These are phyloP conservation scores for Bufotes viridis DNA, from an alignment of 2,797 vertebrate species.

Conservation along the genomic window DNA sequence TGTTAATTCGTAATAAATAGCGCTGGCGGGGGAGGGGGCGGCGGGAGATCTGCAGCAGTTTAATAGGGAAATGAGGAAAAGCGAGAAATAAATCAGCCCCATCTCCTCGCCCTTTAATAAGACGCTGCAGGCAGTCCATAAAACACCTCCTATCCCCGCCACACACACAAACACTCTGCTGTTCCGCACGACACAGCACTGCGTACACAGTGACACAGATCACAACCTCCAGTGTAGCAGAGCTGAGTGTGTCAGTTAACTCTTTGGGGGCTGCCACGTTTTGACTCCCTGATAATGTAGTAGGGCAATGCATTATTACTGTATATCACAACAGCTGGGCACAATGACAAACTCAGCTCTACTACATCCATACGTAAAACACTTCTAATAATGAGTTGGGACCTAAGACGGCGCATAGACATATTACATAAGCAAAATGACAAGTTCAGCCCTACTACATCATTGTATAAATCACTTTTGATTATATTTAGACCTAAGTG, in stretches of 20 bases:
- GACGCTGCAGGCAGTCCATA: slow-evolving; percentile 38
- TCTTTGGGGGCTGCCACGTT: neutral
- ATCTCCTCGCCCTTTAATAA: slow-evolving; percentile 35
- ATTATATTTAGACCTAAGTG: too few species aligned
- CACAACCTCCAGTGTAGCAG: too few species aligned
- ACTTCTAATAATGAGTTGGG: neutral
- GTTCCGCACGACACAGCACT: neutral
- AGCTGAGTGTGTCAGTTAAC: too few species aligned
- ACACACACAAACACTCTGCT: neutral
- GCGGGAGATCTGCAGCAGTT: slow-evolving; percentile 28
- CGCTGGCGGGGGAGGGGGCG: slow-evolving; percentile 27
- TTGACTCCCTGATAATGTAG: too few species aligned
- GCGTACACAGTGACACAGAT: neutral
- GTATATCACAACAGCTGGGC: neutral
- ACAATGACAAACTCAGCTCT: neutral
- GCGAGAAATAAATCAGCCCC: slow-evolving; percentile 41
- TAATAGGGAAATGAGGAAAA: slow-evolving; percentile 46
- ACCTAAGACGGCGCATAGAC: too few species aligned
- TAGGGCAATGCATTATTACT: neutral
- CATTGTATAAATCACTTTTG: too few species aligned
- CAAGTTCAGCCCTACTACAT: too few species aligned
- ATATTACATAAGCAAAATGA: too few species aligned
- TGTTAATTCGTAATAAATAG: slow-evolving; percentile 60
- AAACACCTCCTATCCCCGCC: neutral
- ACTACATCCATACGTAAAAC: neutral